Conservation (phyloP, 1,140 invertebrate species). For the Nymphalis io region DNA sequence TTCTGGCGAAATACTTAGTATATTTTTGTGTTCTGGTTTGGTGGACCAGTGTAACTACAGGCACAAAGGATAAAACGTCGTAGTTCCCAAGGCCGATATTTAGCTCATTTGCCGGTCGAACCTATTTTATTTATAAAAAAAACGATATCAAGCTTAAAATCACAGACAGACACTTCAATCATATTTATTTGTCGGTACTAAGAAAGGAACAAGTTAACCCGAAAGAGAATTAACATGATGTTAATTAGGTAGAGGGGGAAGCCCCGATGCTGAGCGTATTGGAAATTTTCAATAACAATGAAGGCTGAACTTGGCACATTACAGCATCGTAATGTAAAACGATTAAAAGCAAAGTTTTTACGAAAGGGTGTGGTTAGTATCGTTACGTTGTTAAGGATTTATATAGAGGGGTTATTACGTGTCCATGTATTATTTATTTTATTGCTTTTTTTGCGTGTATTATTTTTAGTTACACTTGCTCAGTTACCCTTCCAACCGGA, state of each 20-base stretch:
- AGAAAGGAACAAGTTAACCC: not conserved
- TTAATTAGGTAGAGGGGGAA: slow-evolving; percentile 7
- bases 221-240: not conserved
- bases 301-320: slow-evolving; percentile 68
- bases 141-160: too few species aligned
- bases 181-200: not conserved
- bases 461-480: too few species aligned
- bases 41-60: too few species aligned
- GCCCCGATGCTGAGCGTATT: slow-evolving; percentile 48
- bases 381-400: slow-evolving; percentile 33
- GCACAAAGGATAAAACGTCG: too few species aligned
- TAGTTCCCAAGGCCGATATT: too few species aligned
- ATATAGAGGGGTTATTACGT: slow-evolving; percentile 52
- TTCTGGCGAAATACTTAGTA: too few species aligned
- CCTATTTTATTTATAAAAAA: too few species aligned
- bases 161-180: not conserved
- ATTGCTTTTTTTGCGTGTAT: too few species aligned
- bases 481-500: too few species aligned
- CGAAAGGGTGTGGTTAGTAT: slow-evolving; percentile 63
- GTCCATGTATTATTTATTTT: not conserved
- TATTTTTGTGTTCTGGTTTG: too few species aligned
- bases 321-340: slow-evolving; percentile 71
- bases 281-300: slow-evolving; percentile 65
- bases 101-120: too few species aligned
- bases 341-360: slow-evolving; percentile 79